These are phyloP conservation scores for Ciconia boyciana DNA, from an alignment of 2,113 vertebrate genomes.

Conservation along the genomic window DNA sequence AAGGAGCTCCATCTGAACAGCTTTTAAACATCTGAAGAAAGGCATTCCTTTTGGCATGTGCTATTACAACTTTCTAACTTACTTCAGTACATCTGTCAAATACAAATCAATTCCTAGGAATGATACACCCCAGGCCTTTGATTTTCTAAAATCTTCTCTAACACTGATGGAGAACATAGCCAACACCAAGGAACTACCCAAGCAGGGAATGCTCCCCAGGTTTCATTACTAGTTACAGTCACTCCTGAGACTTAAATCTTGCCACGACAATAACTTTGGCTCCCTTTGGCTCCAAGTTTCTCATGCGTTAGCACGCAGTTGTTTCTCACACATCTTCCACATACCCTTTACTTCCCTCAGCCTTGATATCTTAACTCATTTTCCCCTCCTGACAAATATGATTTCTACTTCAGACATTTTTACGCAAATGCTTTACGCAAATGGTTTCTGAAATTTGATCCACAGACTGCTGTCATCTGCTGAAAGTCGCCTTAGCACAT, in stretches of 20 bases:
- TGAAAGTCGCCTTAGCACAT: not conserved
- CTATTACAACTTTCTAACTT: not conserved
- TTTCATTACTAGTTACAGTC: not conserved
- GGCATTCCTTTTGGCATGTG: not conserved
- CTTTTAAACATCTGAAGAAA: not conserved
- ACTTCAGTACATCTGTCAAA: not conserved
- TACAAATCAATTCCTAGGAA: not conserved
- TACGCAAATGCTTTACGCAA: not conserved
- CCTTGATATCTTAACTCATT: not conserved
- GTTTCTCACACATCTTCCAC: not conserved
- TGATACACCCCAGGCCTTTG: not conserved
- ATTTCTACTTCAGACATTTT: not conserved
- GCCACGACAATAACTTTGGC: not conserved
- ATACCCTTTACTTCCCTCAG: not conserved
- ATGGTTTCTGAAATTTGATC: not conserved
- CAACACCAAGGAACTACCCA: not conserved
- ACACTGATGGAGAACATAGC: not conserved
- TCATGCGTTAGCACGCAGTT: not conserved
- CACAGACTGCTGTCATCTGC: not conserved
- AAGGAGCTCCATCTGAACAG: not conserved
- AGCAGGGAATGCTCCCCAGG: not conserved
- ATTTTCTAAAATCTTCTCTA: not conserved
- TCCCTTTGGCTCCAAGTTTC: not conserved
- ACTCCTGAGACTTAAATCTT: not conserved
- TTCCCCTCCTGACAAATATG: not conserved